Conservation (phyloP, 2,113 vertebrate species). For the Brachypteracias leptosomus region DNA sequence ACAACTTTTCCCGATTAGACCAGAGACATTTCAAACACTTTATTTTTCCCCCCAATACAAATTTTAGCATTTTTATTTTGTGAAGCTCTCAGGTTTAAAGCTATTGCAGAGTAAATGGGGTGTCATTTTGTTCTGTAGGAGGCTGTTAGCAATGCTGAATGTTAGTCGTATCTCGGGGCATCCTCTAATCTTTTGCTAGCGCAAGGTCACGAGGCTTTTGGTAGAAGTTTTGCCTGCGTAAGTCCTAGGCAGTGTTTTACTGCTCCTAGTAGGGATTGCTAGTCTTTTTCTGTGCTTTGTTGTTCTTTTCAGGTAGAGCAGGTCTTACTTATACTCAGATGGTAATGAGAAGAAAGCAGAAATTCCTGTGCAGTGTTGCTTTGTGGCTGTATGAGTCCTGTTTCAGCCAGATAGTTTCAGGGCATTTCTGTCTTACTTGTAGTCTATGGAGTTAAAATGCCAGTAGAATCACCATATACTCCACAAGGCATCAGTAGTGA, state of each 20-base stretch:
- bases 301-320: constrained; percentile 6
- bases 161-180: background rate
- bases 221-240: background rate
- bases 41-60: background rate
- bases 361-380: background rate
- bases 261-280: background rate
- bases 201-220: background rate
- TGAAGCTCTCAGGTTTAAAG: constrained; percentile 22
- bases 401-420: background rate
- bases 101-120: background rate
- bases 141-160: background rate
- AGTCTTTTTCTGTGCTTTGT: background rate
- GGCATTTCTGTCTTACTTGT: background rate
- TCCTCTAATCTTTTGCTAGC: background rate
- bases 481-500: background rate
- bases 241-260: constrained; percentile 12
- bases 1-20: constrained; percentile 11
- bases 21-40: background rate
- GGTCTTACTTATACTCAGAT: background rate
- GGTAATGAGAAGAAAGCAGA: background rate
- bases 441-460: constrained; percentile 14
- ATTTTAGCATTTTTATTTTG: constrained; percentile 11
- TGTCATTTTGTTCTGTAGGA: constrained; percentile 8
- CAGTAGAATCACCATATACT: background rate
- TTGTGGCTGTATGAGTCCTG: constrained; percentile 10